Conservation (phyloP, 64 coral and sea anemone genomes). For the Acropora yongei region DNA sequence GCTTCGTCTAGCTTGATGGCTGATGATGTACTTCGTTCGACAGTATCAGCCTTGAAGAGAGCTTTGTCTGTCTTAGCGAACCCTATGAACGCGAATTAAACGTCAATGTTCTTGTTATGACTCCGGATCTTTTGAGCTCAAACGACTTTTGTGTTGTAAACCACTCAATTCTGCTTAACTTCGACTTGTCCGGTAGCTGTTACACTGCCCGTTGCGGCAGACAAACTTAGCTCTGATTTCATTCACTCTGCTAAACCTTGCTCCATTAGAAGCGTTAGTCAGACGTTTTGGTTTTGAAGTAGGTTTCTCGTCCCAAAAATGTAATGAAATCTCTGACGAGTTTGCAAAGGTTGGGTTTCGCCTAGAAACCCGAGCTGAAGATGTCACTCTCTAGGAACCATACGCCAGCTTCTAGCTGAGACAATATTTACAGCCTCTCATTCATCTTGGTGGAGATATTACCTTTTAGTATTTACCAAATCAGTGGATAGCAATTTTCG, state of each 20-base stretch:
- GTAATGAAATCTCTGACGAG: slow-evolving; percentile 43
- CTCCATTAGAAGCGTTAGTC: slow-evolving; percentile 3
- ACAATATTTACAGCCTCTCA: too few relatives aligned
- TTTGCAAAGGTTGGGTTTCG: slow-evolving; percentile 53
- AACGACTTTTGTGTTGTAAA: neutral
- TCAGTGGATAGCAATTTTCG: too few relatives aligned
- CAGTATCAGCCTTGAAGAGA: slow-evolving; percentile 5
- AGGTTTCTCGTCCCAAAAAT: slow-evolving; percentile 26
- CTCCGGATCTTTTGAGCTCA: neutral
- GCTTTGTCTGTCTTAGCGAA: neutral
- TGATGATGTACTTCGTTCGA: neutral
- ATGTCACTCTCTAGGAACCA: slow-evolving; percentile 48
- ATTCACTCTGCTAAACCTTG: neutral
- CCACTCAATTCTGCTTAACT: neutral
- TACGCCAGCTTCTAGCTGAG: neutral
- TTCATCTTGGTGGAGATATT: too few relatives aligned
- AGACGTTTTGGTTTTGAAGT: slow-evolving; percentile 16
- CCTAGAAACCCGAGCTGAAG: slow-evolving; percentile 30
- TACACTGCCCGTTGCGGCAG: neutral
- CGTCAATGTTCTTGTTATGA: neutral
- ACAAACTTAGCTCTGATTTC: neutral
- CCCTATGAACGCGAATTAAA: neutral
- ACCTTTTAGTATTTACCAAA: too few relatives aligned
- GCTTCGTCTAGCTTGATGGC: too few relatives aligned
- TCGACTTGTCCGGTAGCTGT: neutral